These are phyloP conservation scores for Otolemur crassicaudatus DNA, from an alignment of 2,797 vertebrate species.

Conservation along the genomic window DNA sequence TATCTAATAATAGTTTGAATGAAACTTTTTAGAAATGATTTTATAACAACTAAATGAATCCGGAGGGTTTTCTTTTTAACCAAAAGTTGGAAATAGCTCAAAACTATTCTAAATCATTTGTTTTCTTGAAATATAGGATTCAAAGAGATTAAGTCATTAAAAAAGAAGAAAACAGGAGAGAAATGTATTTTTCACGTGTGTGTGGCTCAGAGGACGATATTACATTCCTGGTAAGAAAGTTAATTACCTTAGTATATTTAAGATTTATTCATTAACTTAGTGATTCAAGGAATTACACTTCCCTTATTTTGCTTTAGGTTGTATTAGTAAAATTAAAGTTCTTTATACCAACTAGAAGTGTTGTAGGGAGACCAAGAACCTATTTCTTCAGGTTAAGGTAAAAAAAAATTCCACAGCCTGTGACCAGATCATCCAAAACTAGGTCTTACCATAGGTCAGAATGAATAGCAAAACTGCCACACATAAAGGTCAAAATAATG, in stretches of 20 bases:
- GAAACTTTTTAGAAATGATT: constrained; percentile 51
- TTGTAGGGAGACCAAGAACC: not conserved
- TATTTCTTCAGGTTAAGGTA: not conserved
- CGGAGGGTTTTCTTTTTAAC: not conserved
- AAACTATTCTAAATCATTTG: not conserved
- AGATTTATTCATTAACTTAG: constrained; percentile 38
- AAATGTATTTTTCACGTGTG: not conserved
- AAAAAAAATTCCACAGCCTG: not conserved
- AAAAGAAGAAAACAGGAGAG: not conserved
- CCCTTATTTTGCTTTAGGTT: not conserved
- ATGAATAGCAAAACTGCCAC: not conserved
- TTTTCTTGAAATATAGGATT: constrained; percentile 22
- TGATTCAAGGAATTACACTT: not conserved
- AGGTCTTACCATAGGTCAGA: not conserved
- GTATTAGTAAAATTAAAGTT: not conserved
- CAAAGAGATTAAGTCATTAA: not conserved
- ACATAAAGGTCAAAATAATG: not conserved
- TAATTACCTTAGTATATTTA: not conserved
- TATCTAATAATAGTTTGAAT: constrained; percentile 15
- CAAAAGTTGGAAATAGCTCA: not conserved
- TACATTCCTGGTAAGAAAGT: not conserved
- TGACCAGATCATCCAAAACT: constrained; percentile 42
- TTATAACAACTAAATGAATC: constrained; percentile 21
- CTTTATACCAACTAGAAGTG: constrained; percentile 29
- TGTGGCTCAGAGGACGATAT: not conserved